Conservation (phyloP, 2,888 invertebrate species). For the Lissocephala sabroskyi region DNA sequence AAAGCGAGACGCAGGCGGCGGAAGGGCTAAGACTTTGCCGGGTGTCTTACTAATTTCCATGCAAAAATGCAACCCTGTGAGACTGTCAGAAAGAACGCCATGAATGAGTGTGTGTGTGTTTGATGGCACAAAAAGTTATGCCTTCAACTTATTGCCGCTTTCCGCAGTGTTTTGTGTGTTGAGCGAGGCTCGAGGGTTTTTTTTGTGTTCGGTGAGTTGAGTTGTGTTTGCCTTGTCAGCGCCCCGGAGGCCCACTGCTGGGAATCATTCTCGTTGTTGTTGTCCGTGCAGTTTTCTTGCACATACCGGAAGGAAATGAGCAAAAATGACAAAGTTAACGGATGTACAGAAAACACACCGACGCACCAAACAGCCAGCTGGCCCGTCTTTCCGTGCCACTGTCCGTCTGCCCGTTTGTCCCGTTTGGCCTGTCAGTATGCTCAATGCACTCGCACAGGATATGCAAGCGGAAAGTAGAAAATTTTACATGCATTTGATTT, state of each 20-base stretch:
- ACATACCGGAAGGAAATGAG: slow-evolving; percentile 64
- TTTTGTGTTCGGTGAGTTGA: slow-evolving; percentile 15
- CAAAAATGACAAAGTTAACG: slow-evolving; percentile 67
- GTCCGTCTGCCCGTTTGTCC: not conserved
- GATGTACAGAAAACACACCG: slow-evolving; percentile 54
- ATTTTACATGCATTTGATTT: slow-evolving; percentile 67
- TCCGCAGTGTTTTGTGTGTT: slow-evolving; percentile 52
- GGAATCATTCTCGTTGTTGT: slow-evolving; percentile 43
- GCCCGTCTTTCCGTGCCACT: not conserved
- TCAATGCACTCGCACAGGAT: slow-evolving; percentile 55
- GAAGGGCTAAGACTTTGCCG: slow-evolving; percentile 21
- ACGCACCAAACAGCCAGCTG: not conserved
- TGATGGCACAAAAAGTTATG: slow-evolving; percentile 47
- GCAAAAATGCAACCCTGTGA: slow-evolving; percentile 37
- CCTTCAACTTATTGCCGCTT: slow-evolving; percentile 57
- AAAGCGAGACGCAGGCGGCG: slow-evolving; percentile 15
- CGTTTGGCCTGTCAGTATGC: slow-evolving; percentile 19
- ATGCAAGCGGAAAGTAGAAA: slow-evolving; percentile 62
- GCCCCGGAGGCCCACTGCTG: slow-evolving; percentile 45
- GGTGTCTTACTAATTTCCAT: slow-evolving; percentile 49
- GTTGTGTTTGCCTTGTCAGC: slow-evolving; percentile 47
- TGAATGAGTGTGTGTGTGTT: slow-evolving; percentile 13
- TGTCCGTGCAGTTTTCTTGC: slow-evolving; percentile 44
- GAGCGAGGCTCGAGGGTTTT: no score
- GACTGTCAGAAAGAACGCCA: not conserved